Conservation (phyloP, 2,888 invertebrate genomes). For the Scaptomyza flava region DNA sequence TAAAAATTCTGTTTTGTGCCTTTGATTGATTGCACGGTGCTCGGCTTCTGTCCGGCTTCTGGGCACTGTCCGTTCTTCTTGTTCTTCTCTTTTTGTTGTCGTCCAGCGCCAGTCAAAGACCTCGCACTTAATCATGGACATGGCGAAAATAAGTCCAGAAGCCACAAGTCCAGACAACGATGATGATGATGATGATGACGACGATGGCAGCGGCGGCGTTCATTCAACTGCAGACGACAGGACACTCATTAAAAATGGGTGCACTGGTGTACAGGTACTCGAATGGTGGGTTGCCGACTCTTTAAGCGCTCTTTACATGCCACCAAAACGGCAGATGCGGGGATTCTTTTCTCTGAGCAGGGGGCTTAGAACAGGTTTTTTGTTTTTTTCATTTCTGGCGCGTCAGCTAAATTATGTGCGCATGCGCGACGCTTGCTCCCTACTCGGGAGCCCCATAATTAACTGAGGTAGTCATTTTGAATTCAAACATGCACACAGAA, state of each 20-base stretch:
- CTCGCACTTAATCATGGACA: conserved; percentile 74
- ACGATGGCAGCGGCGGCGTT: conserved; percentile 61
- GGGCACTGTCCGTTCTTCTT: neutral
- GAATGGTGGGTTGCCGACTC: conserved; percentile 38
- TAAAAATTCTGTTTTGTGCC: conserved; percentile 67
- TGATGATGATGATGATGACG: conserved; percentile 18
- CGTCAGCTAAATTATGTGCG: conserved; percentile 76
- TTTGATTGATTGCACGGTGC: conserved; percentile 75
- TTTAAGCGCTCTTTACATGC: conserved; percentile 74
- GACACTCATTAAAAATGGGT: conserved; percentile 81
- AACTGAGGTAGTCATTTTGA: conserved; percentile 83
- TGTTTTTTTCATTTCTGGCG: conserved; percentile 49
- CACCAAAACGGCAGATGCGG: conserved; percentile 5
- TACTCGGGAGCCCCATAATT: conserved; percentile 83
- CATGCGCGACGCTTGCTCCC: conserved; percentile 78
- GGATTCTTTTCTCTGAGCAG: neutral
- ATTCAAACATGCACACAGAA: conserved; percentile 60
- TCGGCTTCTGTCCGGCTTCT: conserved; percentile 13
- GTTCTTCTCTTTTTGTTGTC: conserved; percentile 26
- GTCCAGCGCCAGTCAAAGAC: conserved; percentile 78
- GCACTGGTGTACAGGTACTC: conserved; percentile 76
- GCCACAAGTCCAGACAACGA: conserved; percentile 70
- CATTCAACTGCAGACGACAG: conserved; percentile 81
- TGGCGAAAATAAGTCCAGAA: conserved; percentile 70
- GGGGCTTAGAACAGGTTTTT: conserved; percentile 6